Evolutionary conservation across 2,797 vertebrate species (phyloP).

Genomic region (Gephyroberyx darwinii): DNA sequence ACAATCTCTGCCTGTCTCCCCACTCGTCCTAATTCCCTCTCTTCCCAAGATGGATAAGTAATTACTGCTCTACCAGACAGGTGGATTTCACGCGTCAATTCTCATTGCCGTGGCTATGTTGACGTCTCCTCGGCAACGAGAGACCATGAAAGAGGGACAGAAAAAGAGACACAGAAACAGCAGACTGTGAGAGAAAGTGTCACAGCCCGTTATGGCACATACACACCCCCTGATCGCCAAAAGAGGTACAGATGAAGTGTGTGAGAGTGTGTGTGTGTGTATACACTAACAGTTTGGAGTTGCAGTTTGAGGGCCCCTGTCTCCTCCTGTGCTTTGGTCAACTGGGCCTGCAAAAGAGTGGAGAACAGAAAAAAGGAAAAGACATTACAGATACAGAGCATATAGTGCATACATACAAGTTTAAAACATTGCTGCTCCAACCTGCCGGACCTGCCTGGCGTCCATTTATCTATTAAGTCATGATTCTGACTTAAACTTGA

Average conservation of each 20-base stretch:
- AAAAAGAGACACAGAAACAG: constrained; percentile 15
- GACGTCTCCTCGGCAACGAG: constrained; percentile 71
- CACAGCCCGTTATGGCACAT: constrained; percentile 3
- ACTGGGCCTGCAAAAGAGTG: constrained; percentile 82
- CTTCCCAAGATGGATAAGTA: constrained; percentile 68
- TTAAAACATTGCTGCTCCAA: no score
- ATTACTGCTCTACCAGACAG: constrained; percentile 71
- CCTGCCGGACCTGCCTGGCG: not conserved
- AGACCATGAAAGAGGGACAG: constrained; percentile 42
- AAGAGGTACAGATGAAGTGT: not conserved
- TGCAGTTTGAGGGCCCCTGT: constrained; percentile 86
- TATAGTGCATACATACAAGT: not conserved
- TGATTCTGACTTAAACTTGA: no score
- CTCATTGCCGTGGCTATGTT: constrained; percentile 66
- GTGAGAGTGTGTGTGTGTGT: constrained; percentile 14
- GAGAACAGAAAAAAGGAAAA: constrained; percentile 11
- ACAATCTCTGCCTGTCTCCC: constrained; percentile 55
- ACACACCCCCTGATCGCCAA: not conserved
- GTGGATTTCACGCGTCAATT: constrained; percentile 78
- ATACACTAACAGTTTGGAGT: constrained; percentile 86
- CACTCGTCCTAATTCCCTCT: constrained; percentile 45
- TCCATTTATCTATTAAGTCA: no score
- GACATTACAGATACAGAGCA: not conserved
- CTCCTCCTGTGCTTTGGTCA: constrained; percentile 90
- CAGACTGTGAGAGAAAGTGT: constrained; percentile 6